Conservation (phyloP, 2,797 vertebrate genomes). For the Myoxocephalus aenaeus region DNA sequence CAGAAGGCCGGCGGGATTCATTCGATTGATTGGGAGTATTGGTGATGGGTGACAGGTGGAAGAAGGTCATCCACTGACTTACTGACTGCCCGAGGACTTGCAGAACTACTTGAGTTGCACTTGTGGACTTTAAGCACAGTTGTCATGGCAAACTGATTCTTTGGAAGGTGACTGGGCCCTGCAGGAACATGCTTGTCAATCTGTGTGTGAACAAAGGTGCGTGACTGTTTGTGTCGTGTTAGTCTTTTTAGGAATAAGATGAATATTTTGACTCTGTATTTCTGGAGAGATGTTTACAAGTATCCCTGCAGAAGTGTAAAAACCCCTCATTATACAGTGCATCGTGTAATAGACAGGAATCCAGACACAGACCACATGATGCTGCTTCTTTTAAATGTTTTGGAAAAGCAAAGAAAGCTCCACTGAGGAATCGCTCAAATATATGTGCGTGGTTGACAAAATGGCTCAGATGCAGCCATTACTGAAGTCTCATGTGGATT, state of each 20-base stretch:
- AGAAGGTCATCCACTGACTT: conserved; percentile 59
- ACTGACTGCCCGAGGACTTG: conserved; percentile 33
- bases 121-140: conserved; percentile 13
- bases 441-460: neutral
- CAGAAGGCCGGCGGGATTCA: conserved; percentile 55
- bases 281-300: neutral
- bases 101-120: conserved; percentile 32
- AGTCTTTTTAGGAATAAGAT: neutral
- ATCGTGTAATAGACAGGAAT: neutral
- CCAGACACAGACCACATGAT: neutral
- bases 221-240: neutral
- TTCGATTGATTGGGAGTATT: conserved; percentile 64
- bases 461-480: neutral
- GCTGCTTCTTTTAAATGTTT: neutral
- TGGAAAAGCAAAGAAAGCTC: neutral
- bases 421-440: conserved; percentile 2
- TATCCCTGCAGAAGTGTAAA: neutral
- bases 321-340: neutral
- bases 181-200: neutral
- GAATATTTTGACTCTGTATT: neutral
- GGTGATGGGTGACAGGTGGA: conserved; percentile 52
- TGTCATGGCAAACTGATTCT: conserved; percentile 1
- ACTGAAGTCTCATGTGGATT: neutral
- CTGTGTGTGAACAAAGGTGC: conserved; percentile 2
- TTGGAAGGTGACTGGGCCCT: too few species aligned